Base-by-base conservation (phyloP, 1,140 invertebrate genomes). In the Caerostris extrusa region DNA sequence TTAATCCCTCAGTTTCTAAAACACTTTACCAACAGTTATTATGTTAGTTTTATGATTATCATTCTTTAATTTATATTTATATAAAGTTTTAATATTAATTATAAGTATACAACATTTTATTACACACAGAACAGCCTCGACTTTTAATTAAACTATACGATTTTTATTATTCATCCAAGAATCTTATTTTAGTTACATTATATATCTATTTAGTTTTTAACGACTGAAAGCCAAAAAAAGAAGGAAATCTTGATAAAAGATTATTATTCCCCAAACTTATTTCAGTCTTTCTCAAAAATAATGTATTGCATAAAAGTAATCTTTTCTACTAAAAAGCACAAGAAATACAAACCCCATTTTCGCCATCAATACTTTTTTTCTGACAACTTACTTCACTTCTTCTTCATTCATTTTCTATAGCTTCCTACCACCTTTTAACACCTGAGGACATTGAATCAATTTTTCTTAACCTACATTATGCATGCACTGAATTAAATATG, bases 361-460 rank as follows among this genome's bases (percentile, higher is more conserved):
- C 34, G 3, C 71, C 71, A 77, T 53, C 71, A 77, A 77, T 77
- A 77, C 34, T 53, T 77, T 77, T n/a, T 64, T 77, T 77, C 71
- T 77, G 71, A 77, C 71, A 77, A 77, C 71, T 77, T 50, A 77
- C 53, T 77, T 64, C 61, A 10, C 61, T 64, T 64, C 17, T 64
- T 64, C 61, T 64, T 77, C 71, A 77, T 77, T 77, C 71, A 77
- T 77, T 77, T 77, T 77, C 71, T 50, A 50, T 77, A 77, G 50
- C 71, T 77, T 77, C 71, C 71, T 77, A 77, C 71, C 50, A 77
- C 71, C 71, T 77, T 77, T 77, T 77, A 77, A 8, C 71, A 77
- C 71, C 71, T 77, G 71, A 50, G 34, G 34, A 77, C 34, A 77
- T 53, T 77, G 71, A 77, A 77, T 77, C 71, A 77, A 77, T 77